phyloP scores from a whole-genome alignment of 2,888 invertebrate species.

The Dryomyza anilis region DNA sequence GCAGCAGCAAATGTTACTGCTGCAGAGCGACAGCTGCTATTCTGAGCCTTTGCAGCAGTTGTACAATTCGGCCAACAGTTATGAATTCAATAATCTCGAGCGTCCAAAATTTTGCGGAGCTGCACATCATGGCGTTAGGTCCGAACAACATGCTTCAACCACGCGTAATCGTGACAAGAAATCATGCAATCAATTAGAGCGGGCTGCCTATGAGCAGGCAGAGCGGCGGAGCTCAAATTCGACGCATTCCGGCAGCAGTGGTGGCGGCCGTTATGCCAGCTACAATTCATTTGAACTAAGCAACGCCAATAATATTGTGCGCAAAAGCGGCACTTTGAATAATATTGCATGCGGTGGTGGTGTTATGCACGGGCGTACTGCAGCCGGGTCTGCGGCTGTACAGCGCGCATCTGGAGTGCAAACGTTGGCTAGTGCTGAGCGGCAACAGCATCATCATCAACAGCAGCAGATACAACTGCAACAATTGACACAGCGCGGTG shows the following conservation, averaged over 20 bases:
- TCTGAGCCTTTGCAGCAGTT: slow-evolving; percentile 57
- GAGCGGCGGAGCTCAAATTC: slow-evolving; percentile 59
- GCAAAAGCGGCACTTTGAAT: slow-evolving; percentile 59
- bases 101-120: slow-evolving; percentile 63
- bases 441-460: slow-evolving; percentile 30
- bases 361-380: slow-evolving; percentile 17
- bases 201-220: slow-evolving; percentile 49
- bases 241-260: slow-evolving; percentile 53
- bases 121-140: slow-evolving; percentile 39
- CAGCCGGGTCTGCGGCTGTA: slow-evolving; percentile 36
- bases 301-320: slow-evolving; percentile 47
- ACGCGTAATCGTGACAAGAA: slow-evolving; percentile 38
- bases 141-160: slow-evolving; percentile 31
- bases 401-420: slow-evolving; percentile 39
- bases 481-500: slow-evolving; percentile 21
- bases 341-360: slow-evolving; percentile 43
- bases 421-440: slow-evolving; percentile 34
- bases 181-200: slow-evolving; percentile 43
- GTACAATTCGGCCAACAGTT: slow-evolving; percentile 39
- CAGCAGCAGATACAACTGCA: slow-evolving; percentile 25
- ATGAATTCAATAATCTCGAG: slow-evolving; percentile 68
- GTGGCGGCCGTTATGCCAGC: slow-evolving; percentile 44
- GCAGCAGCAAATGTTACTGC: slow-evolving; percentile 49
- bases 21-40: slow-evolving; percentile 57
- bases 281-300: slow-evolving; percentile 58